Evolutionary conservation across 1,140 invertebrate species (phyloP).

Genomic region (Drosophila parvula): DNA sequence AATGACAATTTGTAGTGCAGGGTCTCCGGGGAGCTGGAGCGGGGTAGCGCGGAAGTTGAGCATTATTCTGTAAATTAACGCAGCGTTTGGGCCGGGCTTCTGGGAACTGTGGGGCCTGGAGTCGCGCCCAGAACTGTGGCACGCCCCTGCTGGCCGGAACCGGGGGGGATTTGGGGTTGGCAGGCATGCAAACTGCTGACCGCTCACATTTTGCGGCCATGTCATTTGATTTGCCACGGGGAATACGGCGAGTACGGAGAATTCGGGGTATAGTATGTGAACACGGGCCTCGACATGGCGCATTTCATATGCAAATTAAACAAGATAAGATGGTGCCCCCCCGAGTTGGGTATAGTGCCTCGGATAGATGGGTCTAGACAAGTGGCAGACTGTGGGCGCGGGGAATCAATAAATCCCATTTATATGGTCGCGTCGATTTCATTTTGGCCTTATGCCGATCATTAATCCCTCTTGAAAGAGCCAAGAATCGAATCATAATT

Average conservation of each 20-base stretch:
- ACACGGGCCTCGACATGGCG: slow-evolving; percentile 59
- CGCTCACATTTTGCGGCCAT: slow-evolving; percentile 60
- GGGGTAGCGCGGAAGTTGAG: slow-evolving; percentile 61
- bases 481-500: slow-evolving; percentile 65
- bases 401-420: slow-evolving; percentile 66
- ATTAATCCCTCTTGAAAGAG: slow-evolving; percentile 44
- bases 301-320: slow-evolving; percentile 81
- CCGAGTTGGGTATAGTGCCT: not conserved
- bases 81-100: slow-evolving; percentile 38
- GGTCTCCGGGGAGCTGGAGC: slow-evolving; percentile 1
- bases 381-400: slow-evolving; percentile 51
- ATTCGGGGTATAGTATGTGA: slow-evolving; percentile 12
- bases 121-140: slow-evolving; percentile 53
- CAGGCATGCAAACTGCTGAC: slow-evolving; percentile 61
- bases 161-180: not conserved
- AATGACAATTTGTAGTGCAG: slow-evolving; percentile 75
- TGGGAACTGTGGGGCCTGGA: slow-evolving; percentile 23
- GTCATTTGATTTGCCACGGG: slow-evolving; percentile 73
- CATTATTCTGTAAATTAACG: slow-evolving; percentile 80
- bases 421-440: slow-evolving; percentile 32
- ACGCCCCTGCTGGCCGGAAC: slow-evolving; percentile 34
- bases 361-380: slow-evolving; percentile 59
- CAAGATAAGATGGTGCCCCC: slow-evolving; percentile 60
- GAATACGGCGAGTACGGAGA: slow-evolving; percentile 17
- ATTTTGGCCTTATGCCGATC: slow-evolving; percentile 22